These are phyloP conservation scores for Himantopus leucocephalus DNA, from an alignment of 2,113 vertebrate species.

Conservation along the genomic window DNA sequence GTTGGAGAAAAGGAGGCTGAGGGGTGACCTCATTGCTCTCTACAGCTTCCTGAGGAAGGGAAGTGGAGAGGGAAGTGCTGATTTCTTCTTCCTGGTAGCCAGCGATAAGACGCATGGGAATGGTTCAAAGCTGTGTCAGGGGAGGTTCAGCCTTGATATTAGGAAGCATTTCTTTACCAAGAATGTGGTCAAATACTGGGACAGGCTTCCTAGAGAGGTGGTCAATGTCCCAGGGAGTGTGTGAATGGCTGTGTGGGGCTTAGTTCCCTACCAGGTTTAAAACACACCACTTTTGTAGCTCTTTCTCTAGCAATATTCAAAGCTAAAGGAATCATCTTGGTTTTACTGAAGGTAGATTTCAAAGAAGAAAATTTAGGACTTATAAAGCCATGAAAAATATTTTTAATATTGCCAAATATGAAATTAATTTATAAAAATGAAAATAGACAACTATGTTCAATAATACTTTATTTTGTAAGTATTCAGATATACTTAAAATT, in stretches of 20 bases:
- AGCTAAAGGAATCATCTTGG: neutral
- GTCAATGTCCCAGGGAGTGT: neutral
- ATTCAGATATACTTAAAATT: neutral
- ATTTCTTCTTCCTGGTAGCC: too few relatives aligned
- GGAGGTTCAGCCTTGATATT: too few relatives aligned
- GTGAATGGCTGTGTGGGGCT: neutral
- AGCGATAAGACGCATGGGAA: too few relatives aligned
- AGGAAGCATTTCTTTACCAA: too few relatives aligned
- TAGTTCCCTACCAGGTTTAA: neutral
- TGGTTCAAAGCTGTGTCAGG: too few relatives aligned
- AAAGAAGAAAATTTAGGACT: neutral
- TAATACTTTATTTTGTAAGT: neutral
- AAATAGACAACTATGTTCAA: neutral
- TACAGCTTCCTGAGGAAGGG: too few relatives aligned
- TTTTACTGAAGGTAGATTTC: neutral
- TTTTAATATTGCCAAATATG: neutral
- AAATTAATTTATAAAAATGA: neutral
- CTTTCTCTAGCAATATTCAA: neutral
- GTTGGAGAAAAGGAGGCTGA: too few relatives aligned
- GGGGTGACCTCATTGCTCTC: too few relatives aligned
- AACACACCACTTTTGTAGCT: neutral
- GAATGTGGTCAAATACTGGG: too few relatives aligned
- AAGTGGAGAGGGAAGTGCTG: too few relatives aligned
- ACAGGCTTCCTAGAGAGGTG: too few relatives aligned
- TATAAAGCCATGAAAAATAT: neutral